phyloP scores from a whole-genome alignment of 2,113 vertebrate genomes.

The Pituophis catenifer region DNA sequence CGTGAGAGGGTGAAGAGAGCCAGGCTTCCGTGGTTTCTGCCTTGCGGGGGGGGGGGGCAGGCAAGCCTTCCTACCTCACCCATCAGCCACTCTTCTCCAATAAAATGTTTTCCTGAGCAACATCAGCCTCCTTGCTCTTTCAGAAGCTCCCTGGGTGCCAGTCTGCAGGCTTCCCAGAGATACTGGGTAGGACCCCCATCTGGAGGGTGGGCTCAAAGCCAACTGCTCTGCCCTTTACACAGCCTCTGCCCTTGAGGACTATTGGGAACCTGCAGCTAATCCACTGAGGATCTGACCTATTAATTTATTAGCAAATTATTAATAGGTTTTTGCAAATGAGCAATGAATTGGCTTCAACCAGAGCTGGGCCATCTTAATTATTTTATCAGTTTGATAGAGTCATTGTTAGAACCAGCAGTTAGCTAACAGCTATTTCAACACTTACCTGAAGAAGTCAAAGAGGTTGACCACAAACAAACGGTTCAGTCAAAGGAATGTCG shows the following conservation, averaged over 20 bases:
- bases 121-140: background rate
- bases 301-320: background rate
- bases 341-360: background rate
- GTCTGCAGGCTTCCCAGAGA: background rate
- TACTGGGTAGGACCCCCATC: background rate
- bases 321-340: background rate
- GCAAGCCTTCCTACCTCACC: background rate
- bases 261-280: background rate
- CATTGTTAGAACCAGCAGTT: background rate
- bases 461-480: background rate
- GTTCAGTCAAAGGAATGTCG: background rate
- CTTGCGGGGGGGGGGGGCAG: background rate
- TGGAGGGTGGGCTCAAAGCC: background rate
- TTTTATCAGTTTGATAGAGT: background rate
- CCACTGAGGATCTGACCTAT: background rate
- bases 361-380: background rate
- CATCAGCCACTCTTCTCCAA: background rate
- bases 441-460: background rate
- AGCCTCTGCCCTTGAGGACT: background rate
- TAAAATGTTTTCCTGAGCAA: background rate
- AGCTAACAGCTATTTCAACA: background rate
- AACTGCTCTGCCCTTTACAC: no score
- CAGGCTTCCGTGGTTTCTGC: background rate
- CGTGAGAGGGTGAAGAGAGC: background rate
- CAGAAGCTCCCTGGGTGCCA: background rate